Percentiles rank a stretch among this genome's conserved stretches.
phyloP scores from a whole-genome alignment of 2,797 vertebrate species.

The Eidolon dupreanum region DNA sequence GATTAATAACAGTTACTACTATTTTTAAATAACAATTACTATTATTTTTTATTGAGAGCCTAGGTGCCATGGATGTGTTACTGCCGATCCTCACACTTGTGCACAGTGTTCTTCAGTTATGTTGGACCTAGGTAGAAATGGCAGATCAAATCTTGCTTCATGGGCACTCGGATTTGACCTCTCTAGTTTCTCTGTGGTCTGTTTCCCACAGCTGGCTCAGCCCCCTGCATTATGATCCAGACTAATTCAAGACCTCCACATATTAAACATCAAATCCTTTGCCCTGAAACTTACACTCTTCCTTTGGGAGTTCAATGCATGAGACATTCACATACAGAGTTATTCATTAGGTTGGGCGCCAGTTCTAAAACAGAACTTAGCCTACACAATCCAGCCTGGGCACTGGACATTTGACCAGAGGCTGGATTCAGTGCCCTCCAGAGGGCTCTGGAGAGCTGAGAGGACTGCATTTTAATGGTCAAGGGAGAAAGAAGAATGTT shows the following conservation, averaged over 20 bases:
- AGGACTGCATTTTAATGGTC: not conserved
- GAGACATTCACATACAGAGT: conserved; percentile 17
- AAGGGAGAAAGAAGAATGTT: conserved; percentile 60
- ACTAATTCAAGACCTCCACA: not conserved
- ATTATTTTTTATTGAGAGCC: not conserved
- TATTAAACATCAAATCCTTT: not conserved
- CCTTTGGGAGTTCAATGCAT: conserved; percentile 24
- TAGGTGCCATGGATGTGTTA: rapidly evolving
- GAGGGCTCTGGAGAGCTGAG: conserved; percentile 39
- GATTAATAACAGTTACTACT: not conserved
- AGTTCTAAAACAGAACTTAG: not conserved
- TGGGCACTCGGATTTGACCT: not conserved
- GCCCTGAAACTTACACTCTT: not conserved
- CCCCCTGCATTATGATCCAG: not conserved
- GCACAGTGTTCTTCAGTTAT: not conserved
- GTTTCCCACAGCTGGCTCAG: conserved; percentile 24
- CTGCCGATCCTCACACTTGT: not conserved
- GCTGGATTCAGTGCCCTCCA: conserved; percentile 32
- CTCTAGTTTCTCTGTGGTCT: not conserved
- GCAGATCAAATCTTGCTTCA: not conserved
- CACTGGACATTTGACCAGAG: not conserved
- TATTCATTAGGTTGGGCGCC: not conserved
- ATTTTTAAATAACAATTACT: not conserved
- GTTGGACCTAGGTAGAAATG: not conserved
- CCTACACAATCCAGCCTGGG: not conserved